Percentiles rank a stretch among this genome's conserved stretches.
Evolutionary conservation across 1,140 invertebrate genomes (phyloP).

Genomic region (Fopius arisanus): DNA sequence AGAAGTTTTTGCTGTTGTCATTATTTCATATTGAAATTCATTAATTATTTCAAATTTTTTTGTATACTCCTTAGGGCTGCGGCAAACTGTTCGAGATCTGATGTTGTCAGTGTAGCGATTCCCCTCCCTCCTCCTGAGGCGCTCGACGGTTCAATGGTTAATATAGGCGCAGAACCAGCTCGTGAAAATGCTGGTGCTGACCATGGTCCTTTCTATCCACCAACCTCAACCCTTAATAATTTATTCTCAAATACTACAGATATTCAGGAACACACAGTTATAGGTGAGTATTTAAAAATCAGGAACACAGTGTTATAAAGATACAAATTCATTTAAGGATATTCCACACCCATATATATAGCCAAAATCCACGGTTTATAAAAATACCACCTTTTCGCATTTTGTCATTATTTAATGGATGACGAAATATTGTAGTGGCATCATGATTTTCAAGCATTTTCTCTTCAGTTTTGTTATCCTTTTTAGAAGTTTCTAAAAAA

Average conservation of each 20-base stretch:
- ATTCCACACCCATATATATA: too few species aligned
- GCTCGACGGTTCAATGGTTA: slow-evolving; percentile 51
- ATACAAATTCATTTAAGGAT: too few species aligned
- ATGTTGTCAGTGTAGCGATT: slow-evolving; percentile 59
- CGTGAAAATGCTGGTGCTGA: slow-evolving; percentile 48
- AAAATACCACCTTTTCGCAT: too few species aligned
- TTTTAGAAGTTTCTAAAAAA: too few species aligned
- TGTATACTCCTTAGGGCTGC: neutral
- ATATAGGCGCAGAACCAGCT: slow-evolving; percentile 50
- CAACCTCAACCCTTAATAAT: slow-evolving; percentile 53
- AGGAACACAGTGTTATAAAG: neutral
- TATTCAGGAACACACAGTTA: slow-evolving; percentile 55
- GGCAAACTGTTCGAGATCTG: slow-evolving; percentile 55
- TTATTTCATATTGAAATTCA: too few species aligned
- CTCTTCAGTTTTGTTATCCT: too few species aligned
- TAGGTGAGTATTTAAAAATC: slow-evolving; percentile 46
- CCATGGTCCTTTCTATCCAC: slow-evolving; percentile 57
- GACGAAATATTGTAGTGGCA: too few species aligned
- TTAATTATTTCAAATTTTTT: too few species aligned
- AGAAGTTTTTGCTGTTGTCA: too few species aligned
- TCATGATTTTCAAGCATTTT: too few species aligned
- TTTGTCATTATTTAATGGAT: too few species aligned
- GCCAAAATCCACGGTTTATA: too few species aligned
- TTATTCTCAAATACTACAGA: slow-evolving; percentile 57
- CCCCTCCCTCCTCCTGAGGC: slow-evolving; percentile 57